Percentiles rank a stretch among this genome's conserved stretches.
Evolutionary conservation across 2,888 invertebrate genomes (phyloP).

Genomic region (Aporophyla nigra): DNA sequence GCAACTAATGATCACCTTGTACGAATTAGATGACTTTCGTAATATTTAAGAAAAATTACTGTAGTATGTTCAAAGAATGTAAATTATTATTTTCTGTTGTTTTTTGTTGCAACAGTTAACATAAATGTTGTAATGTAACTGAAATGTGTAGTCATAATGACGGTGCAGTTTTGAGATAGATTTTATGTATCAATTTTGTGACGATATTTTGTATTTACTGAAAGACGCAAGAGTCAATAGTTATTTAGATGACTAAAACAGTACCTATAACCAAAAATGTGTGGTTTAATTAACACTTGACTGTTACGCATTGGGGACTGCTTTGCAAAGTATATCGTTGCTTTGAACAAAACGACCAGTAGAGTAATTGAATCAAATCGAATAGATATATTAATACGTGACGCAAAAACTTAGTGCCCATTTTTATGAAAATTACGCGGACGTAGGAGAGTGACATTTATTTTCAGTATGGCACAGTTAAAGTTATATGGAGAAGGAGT

Average conservation of each 20-base stretch:
- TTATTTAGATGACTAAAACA: not conserved
- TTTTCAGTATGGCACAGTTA: too few species aligned
- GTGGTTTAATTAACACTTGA: not conserved
- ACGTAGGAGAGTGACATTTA: too few species aligned
- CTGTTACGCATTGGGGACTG: not conserved
- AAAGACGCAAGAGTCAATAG: not conserved
- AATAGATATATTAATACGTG: not conserved
- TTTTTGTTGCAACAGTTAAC: constrained; percentile 14
- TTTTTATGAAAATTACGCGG: too few species aligned
- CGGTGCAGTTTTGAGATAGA: constrained; percentile 1
- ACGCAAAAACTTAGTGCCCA: too few species aligned
- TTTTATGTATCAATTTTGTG: constrained; percentile 15
- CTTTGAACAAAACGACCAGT: too few species aligned
- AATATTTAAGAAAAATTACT: constrained; percentile 16
- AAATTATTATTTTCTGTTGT: constrained; percentile 3
- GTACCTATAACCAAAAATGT: too few species aligned
- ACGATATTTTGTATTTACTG: not conserved
- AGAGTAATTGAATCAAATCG: not conserved
- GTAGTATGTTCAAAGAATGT: not conserved
- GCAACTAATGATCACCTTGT: constrained; percentile 31
- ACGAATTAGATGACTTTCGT: constrained; percentile 26
- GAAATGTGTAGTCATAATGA: constrained; percentile 28
- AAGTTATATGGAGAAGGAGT: too few species aligned
- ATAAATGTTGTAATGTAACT: constrained; percentile 25
- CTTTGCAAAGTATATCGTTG: not conserved